These are phyloP conservation scores for Chaunax sp. DNA, from an alignment of 2,797 vertebrate species.

Conservation along the genomic window DNA sequence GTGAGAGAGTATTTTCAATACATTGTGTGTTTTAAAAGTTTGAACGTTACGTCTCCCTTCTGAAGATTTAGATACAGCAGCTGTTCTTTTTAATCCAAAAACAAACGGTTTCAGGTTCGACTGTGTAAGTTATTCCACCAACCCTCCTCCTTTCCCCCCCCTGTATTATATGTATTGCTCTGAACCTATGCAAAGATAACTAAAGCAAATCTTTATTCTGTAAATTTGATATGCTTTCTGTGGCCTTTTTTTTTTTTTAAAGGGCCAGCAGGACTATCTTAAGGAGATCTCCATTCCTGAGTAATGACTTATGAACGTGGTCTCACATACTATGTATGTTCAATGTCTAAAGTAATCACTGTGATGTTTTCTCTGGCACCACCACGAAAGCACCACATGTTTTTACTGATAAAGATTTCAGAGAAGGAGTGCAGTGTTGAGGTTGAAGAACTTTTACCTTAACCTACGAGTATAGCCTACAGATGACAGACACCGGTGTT, in stretches of 20 bases:
- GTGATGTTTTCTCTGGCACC: slow-evolving; percentile 49
- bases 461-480: background rate
- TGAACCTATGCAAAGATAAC: slow-evolving; percentile 2
- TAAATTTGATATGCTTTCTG: background rate
- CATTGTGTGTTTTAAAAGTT: background rate
- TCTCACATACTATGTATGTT: slow-evolving; percentile 32
- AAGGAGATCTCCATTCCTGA: slow-evolving; percentile 49
- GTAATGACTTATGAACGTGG: slow-evolving; percentile 36
- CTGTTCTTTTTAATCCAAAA: no score
- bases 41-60: background rate
- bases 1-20: background rate
- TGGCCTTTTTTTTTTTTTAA: slow-evolving; percentile 18
- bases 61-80: background rate
- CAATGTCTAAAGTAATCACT: slow-evolving; percentile 41
- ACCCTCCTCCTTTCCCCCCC: background rate
- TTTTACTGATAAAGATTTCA: slow-evolving; percentile 43
- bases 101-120: slow-evolving; percentile 6
- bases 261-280: slow-evolving; percentile 1
- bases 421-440: background rate
- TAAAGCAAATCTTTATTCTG: background rate
- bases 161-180: slow-evolving; percentile 1
- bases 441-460: slow-evolving; percentile 13
- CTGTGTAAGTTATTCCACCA: slow-evolving; percentile 1
- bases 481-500: background rate
- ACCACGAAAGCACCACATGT: slow-evolving; percentile 45